Evolutionary conservation across 2,113 vertebrate genomes (phyloP).

Genomic region (Pantherophis guttatus): DNA sequence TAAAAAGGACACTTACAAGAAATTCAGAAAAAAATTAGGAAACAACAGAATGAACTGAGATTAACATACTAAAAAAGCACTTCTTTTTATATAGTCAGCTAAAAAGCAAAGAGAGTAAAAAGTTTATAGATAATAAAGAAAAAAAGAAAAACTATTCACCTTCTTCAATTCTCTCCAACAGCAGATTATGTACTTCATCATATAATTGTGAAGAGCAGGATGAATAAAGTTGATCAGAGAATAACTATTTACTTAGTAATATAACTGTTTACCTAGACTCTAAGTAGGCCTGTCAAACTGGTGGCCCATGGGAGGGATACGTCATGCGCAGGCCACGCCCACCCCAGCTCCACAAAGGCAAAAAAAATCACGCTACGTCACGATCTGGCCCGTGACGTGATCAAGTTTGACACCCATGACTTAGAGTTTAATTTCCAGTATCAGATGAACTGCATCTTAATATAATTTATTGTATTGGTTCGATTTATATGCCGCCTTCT

Average conservation of each 20-base stretch:
- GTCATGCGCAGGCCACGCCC: no score
- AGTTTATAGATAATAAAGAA: not conserved
- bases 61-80: not conserved
- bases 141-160: not conserved
- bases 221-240: not conserved
- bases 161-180: not conserved
- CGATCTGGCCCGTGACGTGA: no score
- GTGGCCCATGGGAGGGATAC: no score
- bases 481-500: no score
- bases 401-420: no score
- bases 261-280: not conserved
- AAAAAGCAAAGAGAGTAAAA: not conserved
- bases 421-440: not conserved
- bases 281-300: no score
- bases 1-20: not conserved
- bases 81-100: not conserved
- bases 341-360: no score
- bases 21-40: not conserved
- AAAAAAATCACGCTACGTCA: no score
- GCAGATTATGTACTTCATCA: not conserved
- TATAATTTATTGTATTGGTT: not conserved
- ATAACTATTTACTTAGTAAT: not conserved
- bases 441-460: not conserved
- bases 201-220: not conserved
- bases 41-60: not conserved